Evolutionary conservation across 2,797 vertebrate species (phyloP), one percentile per base, ranked within the genome.

Genomic region (Falco biarmicus): DNA sequence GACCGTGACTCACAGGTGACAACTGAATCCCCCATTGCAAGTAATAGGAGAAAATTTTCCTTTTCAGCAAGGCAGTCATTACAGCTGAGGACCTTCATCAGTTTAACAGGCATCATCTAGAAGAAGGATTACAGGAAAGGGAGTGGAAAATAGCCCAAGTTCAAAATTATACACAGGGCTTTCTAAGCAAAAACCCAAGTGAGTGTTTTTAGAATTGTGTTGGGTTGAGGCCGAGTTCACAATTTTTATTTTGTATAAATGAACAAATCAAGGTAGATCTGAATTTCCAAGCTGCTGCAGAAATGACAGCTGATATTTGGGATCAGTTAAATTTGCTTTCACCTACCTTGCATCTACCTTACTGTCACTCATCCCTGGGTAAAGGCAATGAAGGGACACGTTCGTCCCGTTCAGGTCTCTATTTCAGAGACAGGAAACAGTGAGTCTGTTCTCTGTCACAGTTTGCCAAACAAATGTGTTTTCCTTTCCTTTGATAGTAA

Each of bases 1-100:
- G 34, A 45, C 1, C 1, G 26, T 37, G 43, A 31, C 22, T 45
- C 18, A 5, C 0, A 8, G 17, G 28, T 39, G 39, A 63, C 21
- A 84, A 20, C 15, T 6, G 16, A 91, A 69, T 47, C n/a, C 29
- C 20, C 20, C 41, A 39, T 26, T 0, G 0, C 25, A 51, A 60
- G 15, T 47, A 61, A 53, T 1, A 51, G 28, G 26, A 60, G 57
- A 32, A 70, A 31, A 47, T 39, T 41, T n/a, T 51, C 54, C 37
- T 61, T 66, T 75, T 61, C 50, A 66, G 24, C 56, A 31, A 65
- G 57, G 47, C 31, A 26, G 43, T 66, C 28, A 10, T 68, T 56
- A 9, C 59, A n/a, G 1, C 5, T 0, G 1, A 60, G 41, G 48
- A 32, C 13, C 57, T 81, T 63, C 70, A 61, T 29, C 47, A 34